Conservation (phyloP, 2,888 invertebrate genomes). For the Callimorpha dominula region DNA sequence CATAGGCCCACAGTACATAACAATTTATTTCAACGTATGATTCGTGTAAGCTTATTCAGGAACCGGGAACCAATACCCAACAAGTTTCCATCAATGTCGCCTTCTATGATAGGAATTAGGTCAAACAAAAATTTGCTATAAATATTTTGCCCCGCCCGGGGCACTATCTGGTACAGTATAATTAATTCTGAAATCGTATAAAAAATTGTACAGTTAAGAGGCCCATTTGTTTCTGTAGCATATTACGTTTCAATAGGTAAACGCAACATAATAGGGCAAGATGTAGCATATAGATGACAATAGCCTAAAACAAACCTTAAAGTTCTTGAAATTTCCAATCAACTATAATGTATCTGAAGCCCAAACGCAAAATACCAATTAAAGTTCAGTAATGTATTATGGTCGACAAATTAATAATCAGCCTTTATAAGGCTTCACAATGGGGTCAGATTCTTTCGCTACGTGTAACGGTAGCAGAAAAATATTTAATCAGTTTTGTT, state of each 20-base stretch:
- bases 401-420: conserved; percentile 68
- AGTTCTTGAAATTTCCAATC: conserved; percentile 22
- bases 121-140: background rate
- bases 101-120: background rate
- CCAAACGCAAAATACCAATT: conserved; percentile 50
- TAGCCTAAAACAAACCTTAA: background rate
- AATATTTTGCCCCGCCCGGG: background rate
- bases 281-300: background rate
- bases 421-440: conserved; percentile 60
- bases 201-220: background rate
- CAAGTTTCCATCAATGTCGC: too few relatives aligned
- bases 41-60: too few relatives aligned
- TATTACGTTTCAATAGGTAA: background rate
- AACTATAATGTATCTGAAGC: conserved; percentile 40
- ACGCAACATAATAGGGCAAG: background rate
- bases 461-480: conserved; percentile 44
- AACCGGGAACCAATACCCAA: too few relatives aligned
- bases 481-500: background rate
- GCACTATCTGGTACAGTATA: background rate
- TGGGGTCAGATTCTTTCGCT: conserved; percentile 62
- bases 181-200: background rate
- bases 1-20: too few relatives aligned
- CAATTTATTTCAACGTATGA: too few relatives aligned
- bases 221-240: background rate
- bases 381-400: conserved; percentile 51